phyloP scores from a whole-genome alignment of 2,888 invertebrate species.

The Standfussiana lucernea region DNA sequence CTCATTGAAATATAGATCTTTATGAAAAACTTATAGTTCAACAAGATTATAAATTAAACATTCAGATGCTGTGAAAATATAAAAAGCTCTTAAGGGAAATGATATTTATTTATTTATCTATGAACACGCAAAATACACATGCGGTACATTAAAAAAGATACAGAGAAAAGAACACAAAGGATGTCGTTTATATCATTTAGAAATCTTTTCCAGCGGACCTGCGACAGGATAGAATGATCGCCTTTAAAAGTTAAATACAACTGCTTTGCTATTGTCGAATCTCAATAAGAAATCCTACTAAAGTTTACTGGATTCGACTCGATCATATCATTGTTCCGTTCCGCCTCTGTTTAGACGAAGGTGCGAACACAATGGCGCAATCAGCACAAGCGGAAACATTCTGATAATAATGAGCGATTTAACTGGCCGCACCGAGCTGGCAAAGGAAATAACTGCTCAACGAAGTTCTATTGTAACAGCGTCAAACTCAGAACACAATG shows the following conservation, averaged over 20 bases:
- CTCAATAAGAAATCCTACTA: slow-evolving; percentile 6
- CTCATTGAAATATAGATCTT: not conserved
- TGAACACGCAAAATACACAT: no score
- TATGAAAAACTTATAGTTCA: not conserved
- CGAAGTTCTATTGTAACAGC: slow-evolving; percentile 24
- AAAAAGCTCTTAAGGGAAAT: not conserved
- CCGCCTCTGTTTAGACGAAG: slow-evolving; percentile 37
- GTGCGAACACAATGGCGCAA: slow-evolving; percentile 63
- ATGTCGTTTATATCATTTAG: no score
- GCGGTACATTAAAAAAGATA: no score
- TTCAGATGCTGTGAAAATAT: not conserved
- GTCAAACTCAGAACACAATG: slow-evolving; percentile 20
- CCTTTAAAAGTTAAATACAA: not conserved
- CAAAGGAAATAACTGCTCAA: slow-evolving; percentile 38
- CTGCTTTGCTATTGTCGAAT: not conserved
- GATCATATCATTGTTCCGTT: slow-evolving; percentile 29
- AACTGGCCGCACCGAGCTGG: slow-evolving; percentile 42
- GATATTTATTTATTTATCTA: no score
- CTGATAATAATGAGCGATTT: slow-evolving; percentile 53
- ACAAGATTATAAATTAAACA: not conserved
- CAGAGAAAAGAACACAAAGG: no score
- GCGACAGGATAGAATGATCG: no score
- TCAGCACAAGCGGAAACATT: slow-evolving; percentile 59
- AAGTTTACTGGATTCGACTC: slow-evolving; percentile 20
- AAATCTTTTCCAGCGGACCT: no score